Percentiles rank a stretch among this genome's conserved stretches.
Evolutionary conservation across 2,797 vertebrate species (phyloP).

Genomic region (Botia almorhae): DNA sequence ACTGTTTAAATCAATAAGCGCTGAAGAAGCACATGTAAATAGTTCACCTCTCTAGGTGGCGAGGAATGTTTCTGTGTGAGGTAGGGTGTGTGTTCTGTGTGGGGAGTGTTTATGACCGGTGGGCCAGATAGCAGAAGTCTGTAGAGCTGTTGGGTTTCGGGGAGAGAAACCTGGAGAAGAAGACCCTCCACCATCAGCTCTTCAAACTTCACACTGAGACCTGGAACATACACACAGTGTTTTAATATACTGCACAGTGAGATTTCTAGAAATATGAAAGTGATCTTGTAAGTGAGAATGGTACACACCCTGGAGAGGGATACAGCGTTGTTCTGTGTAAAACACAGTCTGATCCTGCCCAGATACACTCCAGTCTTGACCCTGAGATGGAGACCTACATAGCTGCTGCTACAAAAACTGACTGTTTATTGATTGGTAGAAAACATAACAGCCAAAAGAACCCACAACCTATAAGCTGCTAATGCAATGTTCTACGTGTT

Average conservation of each 20-base stretch:
- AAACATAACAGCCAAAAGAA: not conserved
- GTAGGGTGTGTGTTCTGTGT: constrained; percentile 68
- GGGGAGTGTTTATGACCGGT: constrained; percentile 69
- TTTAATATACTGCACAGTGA: not conserved
- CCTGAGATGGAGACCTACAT: constrained; percentile 69
- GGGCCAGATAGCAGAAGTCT: constrained; percentile 82
- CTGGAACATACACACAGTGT: constrained; percentile 66
- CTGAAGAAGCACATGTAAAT: too few relatives aligned
- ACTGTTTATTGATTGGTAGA: not conserved
- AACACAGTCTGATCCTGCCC: constrained; percentile 79
- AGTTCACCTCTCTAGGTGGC: constrained; percentile 69
- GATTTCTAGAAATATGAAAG: not conserved
- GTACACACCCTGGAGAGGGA: constrained; percentile 84
- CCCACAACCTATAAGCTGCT: too few relatives aligned
- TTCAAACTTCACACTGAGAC: constrained; percentile 86
- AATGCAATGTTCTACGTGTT: too few relatives aligned
- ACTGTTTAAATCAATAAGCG: not conserved
- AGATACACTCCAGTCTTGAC: constrained; percentile 83
- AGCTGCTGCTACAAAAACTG: not conserved
- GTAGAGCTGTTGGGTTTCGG: constrained; percentile 91
- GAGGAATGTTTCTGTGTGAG: constrained; percentile 69
- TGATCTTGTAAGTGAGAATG: not conserved
- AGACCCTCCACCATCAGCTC: constrained; percentile 97
- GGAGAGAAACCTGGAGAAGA: constrained; percentile 91
- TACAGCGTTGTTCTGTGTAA: constrained; percentile 86